phyloP scores from a whole-genome alignment of 2,888 invertebrate species.

The Microctonus aethiopoides region DNA sequence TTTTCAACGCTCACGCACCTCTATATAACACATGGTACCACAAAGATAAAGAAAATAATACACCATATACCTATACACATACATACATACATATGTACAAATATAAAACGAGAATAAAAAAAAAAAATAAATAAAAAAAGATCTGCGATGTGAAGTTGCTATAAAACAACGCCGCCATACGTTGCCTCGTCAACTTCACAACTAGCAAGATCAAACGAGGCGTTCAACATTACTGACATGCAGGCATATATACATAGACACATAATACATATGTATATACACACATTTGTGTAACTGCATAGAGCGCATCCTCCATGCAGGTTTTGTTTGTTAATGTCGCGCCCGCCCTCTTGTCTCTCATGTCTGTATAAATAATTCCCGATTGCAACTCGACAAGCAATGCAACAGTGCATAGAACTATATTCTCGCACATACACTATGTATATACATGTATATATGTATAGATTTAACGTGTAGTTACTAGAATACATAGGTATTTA shows the following conservation, averaged over 20 bases:
- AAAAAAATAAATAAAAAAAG: background rate
- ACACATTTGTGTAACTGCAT: background rate
- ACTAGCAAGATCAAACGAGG: conserved; percentile 30
- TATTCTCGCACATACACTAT: background rate
- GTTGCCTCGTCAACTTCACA: conserved; percentile 37
- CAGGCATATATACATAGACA: background rate
- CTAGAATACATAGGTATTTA: conserved; percentile 5
- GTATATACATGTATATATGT: background rate
- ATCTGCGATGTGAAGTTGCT: background rate
- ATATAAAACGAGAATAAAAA: background rate
- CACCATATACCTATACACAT: too few species aligned
- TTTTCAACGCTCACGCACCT: background rate
- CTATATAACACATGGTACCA: background rate
- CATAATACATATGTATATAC: background rate
- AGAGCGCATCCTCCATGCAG: background rate
- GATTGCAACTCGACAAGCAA: background rate
- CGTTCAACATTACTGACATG: conserved; percentile 20
- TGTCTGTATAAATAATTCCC: background rate
- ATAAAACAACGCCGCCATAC: conserved; percentile 24
- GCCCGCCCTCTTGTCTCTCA: background rate
- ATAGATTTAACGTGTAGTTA: conserved; percentile 1
- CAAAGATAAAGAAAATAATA: too few species aligned
- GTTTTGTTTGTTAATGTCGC: conserved; percentile 7
- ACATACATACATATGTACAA: background rate
- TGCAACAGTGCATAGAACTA: background rate